phyloP scores from a whole-genome alignment of 2,797 vertebrate species.

The Myripristis murdjan region DNA sequence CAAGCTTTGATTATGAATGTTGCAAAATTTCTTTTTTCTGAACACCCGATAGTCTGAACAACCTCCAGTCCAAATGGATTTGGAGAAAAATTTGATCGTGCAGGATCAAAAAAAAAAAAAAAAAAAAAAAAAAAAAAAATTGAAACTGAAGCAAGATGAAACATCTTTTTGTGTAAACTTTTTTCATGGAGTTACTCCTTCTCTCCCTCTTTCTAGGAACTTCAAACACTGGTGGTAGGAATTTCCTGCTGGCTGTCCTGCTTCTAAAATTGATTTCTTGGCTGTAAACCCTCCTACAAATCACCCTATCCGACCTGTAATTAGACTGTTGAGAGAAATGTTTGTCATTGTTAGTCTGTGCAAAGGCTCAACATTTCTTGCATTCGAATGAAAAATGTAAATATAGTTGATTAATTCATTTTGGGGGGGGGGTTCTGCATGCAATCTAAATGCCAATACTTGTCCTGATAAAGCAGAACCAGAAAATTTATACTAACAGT shows the following conservation, averaged over 20 bases:
- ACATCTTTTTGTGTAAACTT: too few species aligned
- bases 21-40: not conserved
- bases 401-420: not conserved
- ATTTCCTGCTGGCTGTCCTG: constrained; percentile 36
- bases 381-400: not conserved
- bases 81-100: not conserved
- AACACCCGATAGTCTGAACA: not conserved
- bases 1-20: not conserved
- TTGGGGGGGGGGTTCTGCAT: not conserved
- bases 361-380: too few species aligned
- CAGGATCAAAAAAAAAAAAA: too few species aligned
- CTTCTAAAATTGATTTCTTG: constrained; percentile 41
- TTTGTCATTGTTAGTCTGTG: not conserved
- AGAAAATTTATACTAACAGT: constrained; percentile 1
- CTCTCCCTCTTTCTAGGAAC: constrained; percentile 51
- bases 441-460: not conserved
- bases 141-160: too few species aligned
- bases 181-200: not conserved
- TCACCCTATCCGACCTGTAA: not conserved
- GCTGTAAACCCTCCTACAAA: constrained; percentile 31
- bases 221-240: constrained; percentile 14
- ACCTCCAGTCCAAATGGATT: not conserved
- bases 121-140: too few species aligned
- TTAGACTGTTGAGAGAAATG: not conserved
- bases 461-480: not conserved